A percentile compares a stretch with the other conserved stretches of the same genome.
These are phyloP conservation scores for Neolamprologus multifasciatus DNA, from an alignment of 2,797 vertebrate genomes.

Conservation along the genomic window DNA sequence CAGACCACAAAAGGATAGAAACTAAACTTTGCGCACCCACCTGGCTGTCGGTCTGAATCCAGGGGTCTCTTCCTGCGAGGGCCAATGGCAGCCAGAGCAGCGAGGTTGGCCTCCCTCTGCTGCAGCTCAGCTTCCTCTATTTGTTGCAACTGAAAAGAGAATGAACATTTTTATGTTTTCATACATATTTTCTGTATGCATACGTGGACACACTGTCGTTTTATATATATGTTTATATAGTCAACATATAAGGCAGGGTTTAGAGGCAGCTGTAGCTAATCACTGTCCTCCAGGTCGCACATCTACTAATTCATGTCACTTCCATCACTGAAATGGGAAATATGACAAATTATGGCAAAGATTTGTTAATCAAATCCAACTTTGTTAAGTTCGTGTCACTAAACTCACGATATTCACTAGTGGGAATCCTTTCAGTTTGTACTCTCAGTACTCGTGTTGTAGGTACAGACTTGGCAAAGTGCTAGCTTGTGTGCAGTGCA, in stretches of 20 bases:
- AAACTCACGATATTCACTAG: neutral
- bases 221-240: neutral
- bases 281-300: neutral
- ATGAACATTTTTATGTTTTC: neutral
- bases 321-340: rapidly evolving
- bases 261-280: neutral
- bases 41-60: slow-evolving; percentile 74
- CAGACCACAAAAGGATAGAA: neutral
- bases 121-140: slow-evolving; percentile 86
- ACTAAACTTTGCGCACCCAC: slow-evolving; percentile 47
- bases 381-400: neutral
- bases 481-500: neutral
- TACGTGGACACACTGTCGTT: neutral
- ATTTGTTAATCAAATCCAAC: neutral
- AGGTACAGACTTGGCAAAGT: neutral
- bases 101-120: slow-evolving; percentile 87
- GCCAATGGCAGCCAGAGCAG: slow-evolving; percentile 92
- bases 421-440: slow-evolving; percentile 85
- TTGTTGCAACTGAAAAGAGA: slow-evolving; percentile 81
- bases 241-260: rapidly evolving
- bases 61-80: slow-evolving; percentile 86
- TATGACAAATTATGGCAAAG: neutral
- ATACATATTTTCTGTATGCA: neutral
- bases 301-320: neutral
- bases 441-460: neutral